Evolutionary conservation across 92 coral and sea anemone genomes (phyloP).

Genomic region (Nematostella vectensis): DNA sequence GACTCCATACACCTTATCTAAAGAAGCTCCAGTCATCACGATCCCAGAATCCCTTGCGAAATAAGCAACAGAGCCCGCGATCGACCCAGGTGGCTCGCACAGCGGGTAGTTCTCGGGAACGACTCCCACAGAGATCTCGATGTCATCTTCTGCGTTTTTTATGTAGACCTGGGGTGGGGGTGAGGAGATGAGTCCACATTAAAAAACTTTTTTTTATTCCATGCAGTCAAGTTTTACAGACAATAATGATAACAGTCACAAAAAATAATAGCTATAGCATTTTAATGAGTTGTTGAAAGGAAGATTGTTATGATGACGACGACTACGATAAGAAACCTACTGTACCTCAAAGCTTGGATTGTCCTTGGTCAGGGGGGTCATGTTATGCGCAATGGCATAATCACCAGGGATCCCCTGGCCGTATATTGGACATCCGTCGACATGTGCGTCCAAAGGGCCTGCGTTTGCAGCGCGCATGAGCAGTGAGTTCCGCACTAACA

Average conservation of each 20-base stretch:
- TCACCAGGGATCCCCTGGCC: not conserved
- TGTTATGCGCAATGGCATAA: not conserved
- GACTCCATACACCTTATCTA: no score
- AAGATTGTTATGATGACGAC: no score
- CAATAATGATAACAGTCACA: no score
- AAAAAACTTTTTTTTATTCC: no score
- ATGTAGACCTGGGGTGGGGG: not conserved
- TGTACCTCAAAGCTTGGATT: not conserved
- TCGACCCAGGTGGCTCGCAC: not conserved
- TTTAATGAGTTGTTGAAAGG: no score
- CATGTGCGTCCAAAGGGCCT: not conserved
- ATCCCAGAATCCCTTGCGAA: not conserved
- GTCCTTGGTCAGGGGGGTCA: conserved; percentile 1
- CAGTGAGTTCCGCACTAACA: not conserved
- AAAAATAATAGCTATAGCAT: no score
- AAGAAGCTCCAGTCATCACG: not conserved
- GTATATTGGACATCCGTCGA: not conserved
- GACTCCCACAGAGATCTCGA: not conserved
- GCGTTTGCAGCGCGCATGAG: not conserved
- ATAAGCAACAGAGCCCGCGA: not conserved
- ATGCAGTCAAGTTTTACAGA: no score
- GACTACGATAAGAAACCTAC: no score
- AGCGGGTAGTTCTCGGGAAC: not conserved
- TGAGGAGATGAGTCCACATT: no score
- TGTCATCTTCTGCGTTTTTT: not conserved